Conservation (phyloP, 2,797 vertebrate species). For the Phalanger gymnotis region DNA sequence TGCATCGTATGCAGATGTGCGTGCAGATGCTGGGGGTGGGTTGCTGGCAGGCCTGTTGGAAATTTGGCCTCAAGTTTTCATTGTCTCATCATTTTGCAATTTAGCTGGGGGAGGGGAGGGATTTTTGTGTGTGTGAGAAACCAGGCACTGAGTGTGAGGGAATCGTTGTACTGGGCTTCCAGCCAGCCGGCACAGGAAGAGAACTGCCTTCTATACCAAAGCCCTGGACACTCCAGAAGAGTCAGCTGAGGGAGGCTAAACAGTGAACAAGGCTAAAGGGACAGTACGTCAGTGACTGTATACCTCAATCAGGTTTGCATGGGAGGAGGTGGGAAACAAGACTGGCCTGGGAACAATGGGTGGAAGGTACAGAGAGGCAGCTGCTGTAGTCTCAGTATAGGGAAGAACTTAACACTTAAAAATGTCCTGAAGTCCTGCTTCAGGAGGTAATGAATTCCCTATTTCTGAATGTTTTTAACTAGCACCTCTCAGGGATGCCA, state of each 20-base stretch:
- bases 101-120: constrained; percentile 59
- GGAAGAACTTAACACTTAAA: not conserved
- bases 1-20: constrained; percentile 39
- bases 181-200: constrained; percentile 63
- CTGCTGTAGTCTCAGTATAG: not conserved
- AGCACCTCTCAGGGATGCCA: not conserved
- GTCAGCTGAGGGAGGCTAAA: constrained; percentile 45
- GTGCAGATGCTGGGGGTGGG: constrained; percentile 44
- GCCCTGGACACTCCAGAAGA: not conserved
- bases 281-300: not conserved
- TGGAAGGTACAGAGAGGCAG: not conserved
- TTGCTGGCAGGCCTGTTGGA: constrained; percentile 47
- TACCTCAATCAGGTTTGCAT: not conserved
- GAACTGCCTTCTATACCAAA: constrained; percentile 51
- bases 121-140: constrained; percentile 74
- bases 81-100: constrained; percentile 73
- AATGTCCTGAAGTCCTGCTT: not conserved
- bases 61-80: constrained; percentile 71
- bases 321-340: not conserved
- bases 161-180: constrained; percentile 51
- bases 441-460: not conserved
- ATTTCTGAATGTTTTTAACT: not conserved
- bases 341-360: not conserved
- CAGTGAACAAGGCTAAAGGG: not conserved
- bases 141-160: constrained; percentile 53